These are phyloP conservation scores for Plagodis dolabraria DNA, from an alignment of 2,888 invertebrate genomes.

Conservation along the genomic window DNA sequence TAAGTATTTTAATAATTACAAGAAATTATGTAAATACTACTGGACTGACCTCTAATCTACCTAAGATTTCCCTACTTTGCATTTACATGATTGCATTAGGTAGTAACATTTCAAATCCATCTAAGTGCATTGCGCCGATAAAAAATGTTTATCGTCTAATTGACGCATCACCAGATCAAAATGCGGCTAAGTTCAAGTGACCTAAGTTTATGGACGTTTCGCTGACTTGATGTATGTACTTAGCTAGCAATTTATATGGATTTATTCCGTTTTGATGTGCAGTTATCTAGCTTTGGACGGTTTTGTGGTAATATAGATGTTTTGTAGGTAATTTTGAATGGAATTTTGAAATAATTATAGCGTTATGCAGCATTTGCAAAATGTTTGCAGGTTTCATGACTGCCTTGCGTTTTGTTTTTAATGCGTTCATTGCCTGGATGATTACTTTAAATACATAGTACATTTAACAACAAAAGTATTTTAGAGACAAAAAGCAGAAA, in stretches of 20 bases:
- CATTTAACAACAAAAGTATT: too few species aligned
- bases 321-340: constrained; percentile 4
- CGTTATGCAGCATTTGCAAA: constrained; percentile 2
- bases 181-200: not conserved
- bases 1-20: too few species aligned
- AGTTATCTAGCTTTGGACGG: constrained; percentile 2
- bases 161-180: constrained; percentile 5
- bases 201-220: not conserved
- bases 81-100: too few species aligned
- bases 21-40: too few species aligned
- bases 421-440: too few species aligned
- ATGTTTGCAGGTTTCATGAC: not conserved
- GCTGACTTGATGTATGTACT: not conserved
- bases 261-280: not conserved
- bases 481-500: too few species aligned
- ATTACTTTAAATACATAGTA: too few species aligned
- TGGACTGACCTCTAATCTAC: too few species aligned
- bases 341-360: constrained; percentile 6
- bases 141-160: constrained; percentile 1
- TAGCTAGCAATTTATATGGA: not conserved
- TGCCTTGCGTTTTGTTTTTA: not conserved
- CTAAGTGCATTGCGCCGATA: constrained; percentile 1
- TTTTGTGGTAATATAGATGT: constrained; percentile 14
- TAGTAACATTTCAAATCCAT: constrained; percentile 3
- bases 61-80: too few species aligned